Evolutionary conservation across 2,888 invertebrate species (phyloP), one percentile per base, ranked within the genome.

Genomic region (Aspidiotus destructor): DNA sequence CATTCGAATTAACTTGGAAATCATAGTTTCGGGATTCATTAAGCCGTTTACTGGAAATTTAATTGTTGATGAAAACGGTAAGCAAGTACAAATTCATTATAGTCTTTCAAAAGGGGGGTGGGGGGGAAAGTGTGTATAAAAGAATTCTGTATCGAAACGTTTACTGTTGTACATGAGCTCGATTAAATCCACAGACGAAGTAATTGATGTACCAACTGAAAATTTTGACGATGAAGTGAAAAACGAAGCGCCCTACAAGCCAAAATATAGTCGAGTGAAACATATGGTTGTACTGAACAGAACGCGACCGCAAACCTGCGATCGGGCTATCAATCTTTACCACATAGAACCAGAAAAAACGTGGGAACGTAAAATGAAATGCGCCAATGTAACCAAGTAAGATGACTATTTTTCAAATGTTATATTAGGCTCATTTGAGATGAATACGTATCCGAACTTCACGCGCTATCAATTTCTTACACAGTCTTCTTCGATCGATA

Each of bases 241-340:
- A 13, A 70, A 79, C 80, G 72, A 76, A 81, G 70, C 68, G 55
- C 28, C 28, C 2, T 28, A 28, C 28, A 70, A 64, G 9, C 84
- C 86, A 73, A 83, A 83, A 71, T 78, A 83, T 9, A 57, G 57
- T 28, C 16, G 15, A 17, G 40, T 65, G 13, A 65, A 57, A 42
- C 65, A 65, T 40, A 42, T 65, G 2, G 82, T 88, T 1, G 79
- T 85, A 62, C 84, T 89, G 73, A 86, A 86, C 73, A 81, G 90
- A 75, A 92, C 92, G 0, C 81, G 87, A 58, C 89, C 90, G 0
- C 87, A 89, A 69, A 88, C 92, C 7, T 94, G 93, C 76, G 93
- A 93, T 77, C 83, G 89, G 76, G 85, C 89, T 76, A 80, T 81
- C 9, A 77, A 79, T 62, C 75, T 83, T 42, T 83, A 80, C 74